Evolutionary conservation across 1,140 invertebrate species (phyloP).

Genomic region (Lethocerus indicus): DNA sequence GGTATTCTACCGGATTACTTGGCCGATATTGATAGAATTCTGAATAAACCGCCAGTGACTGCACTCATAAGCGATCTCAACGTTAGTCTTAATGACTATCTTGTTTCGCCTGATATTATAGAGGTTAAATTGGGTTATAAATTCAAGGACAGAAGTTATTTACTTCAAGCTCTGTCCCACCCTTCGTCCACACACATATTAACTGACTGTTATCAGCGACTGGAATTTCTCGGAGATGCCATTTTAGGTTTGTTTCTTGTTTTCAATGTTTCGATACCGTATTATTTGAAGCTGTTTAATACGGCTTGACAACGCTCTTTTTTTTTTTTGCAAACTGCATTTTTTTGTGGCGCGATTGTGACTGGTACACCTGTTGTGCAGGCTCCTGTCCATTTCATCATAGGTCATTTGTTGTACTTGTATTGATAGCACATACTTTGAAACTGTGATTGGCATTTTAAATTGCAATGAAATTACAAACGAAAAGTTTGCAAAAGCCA

Average conservation of each 20-base stretch:
- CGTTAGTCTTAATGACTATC: background rate
- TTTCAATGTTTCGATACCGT: no score
- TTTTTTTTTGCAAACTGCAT: no score
- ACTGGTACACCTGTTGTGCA: no score
- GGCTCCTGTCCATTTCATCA: no score
- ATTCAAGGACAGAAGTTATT: slow-evolving; percentile 69
- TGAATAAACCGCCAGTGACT: background rate
- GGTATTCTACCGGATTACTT: background rate
- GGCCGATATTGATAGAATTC: background rate
- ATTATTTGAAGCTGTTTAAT: no score
- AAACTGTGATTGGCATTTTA: no score
- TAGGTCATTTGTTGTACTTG: no score
- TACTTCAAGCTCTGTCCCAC: slow-evolving; percentile 91
- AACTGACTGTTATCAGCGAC: slow-evolving; percentile 90
- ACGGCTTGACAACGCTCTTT: no score
- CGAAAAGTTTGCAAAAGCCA: no score
- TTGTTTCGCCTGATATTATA: slow-evolving; percentile 31
- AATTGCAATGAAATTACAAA: no score
- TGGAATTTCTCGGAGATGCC: slow-evolving; percentile 97
- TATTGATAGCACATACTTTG: no score
- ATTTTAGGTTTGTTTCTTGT: slow-evolving; percentile 78
- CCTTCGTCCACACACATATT: slow-evolving; percentile 80
- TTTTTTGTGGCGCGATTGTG: no score
- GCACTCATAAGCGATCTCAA: background rate
- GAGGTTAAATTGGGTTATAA: slow-evolving; percentile 71